Evolutionary conservation across 1,140 invertebrate genomes (phyloP).

Genomic region (Bombus balteatus): DNA sequence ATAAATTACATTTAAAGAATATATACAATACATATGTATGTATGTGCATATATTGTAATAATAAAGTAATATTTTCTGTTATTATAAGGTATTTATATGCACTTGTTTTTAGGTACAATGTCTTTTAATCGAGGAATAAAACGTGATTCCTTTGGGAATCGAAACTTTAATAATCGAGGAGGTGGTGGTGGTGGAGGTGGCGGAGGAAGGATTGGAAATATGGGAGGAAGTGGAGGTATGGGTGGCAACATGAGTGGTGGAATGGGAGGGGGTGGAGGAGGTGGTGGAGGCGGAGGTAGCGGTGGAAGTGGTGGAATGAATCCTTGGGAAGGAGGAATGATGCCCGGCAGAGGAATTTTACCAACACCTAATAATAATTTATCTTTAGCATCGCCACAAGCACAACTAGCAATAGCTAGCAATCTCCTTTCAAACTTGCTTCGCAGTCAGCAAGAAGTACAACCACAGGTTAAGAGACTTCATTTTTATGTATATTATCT

Average conservation of each 20-base stretch:
- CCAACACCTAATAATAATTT: conserved; percentile 81
- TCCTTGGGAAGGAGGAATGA: conserved; percentile 82
- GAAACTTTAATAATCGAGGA: conserved; percentile 72
- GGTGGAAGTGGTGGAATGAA: conserved; percentile 76
- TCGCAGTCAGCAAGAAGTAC: conserved; percentile 79
- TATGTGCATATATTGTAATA: neutral
- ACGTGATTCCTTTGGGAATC: conserved; percentile 76
- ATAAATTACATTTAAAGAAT: neutral
- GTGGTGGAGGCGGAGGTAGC: conserved; percentile 63
- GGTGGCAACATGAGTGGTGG: conserved; percentile 65
- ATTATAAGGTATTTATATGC: neutral
- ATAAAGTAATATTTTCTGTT: neutral
- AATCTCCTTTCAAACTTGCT: conserved; percentile 81
- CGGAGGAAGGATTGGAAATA: conserved; percentile 71
- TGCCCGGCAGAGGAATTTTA: conserved; percentile 82
- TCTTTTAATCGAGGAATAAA: conserved; percentile 80
- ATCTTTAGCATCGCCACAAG: conserved; percentile 80
- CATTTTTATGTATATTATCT: neutral
- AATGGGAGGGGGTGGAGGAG: conserved; percentile 64
- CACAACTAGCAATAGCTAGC: conserved; percentile 81
- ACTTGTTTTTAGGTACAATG: conserved; percentile 60
- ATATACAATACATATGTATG: neutral
- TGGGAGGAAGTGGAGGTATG: conserved; percentile 65
- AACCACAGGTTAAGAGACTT: conserved; percentile 74
- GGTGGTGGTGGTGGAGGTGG: conserved; percentile 54